These are phyloP conservation scores for Dipodomys spectabilis DNA, from an alignment of 2,113 vertebrate genomes.

Conservation along the genomic window DNA sequence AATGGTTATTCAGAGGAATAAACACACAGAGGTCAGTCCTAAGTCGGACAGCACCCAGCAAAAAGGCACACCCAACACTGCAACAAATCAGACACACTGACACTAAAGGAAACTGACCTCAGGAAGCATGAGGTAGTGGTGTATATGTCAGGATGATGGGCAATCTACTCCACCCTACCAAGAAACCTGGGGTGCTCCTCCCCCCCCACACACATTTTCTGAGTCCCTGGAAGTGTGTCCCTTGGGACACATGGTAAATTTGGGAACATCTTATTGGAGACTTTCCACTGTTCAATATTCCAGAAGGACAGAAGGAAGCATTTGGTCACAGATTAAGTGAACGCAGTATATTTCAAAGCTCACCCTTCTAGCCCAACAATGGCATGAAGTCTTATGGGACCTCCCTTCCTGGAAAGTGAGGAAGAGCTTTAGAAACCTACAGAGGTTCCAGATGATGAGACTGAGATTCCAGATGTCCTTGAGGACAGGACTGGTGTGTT, in stretches of 20 bases:
- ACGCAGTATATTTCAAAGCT: neutral
- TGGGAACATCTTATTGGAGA: neutral
- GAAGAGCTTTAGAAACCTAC: neutral
- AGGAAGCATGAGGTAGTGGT: rapidly evolving
- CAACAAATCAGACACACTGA: neutral
- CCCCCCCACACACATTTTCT: neutral
- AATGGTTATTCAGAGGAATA: neutral
- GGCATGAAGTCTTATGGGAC: too few species aligned
- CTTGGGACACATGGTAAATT: neutral
- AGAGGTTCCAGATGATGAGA: neutral
- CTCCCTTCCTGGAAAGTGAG: neutral
- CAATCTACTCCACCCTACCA: neutral
- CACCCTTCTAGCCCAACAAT: neutral
- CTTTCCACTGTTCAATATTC: neutral
- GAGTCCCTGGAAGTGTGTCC: neutral
- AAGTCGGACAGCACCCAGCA: rapidly evolving
- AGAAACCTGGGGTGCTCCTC: neutral
- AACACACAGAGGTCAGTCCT: neutral
- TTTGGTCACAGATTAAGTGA: neutral
- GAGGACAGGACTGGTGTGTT: neutral
- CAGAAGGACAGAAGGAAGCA: neutral
- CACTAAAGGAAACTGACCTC: neutral
- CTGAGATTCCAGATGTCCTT: neutral
- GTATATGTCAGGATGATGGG: neutral
- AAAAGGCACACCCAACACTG: neutral